Percentiles rank a stretch among this genome's conserved stretches.
phyloP scores from a whole-genome alignment of 2,113 vertebrate genomes.

The Melozone crissalis region DNA sequence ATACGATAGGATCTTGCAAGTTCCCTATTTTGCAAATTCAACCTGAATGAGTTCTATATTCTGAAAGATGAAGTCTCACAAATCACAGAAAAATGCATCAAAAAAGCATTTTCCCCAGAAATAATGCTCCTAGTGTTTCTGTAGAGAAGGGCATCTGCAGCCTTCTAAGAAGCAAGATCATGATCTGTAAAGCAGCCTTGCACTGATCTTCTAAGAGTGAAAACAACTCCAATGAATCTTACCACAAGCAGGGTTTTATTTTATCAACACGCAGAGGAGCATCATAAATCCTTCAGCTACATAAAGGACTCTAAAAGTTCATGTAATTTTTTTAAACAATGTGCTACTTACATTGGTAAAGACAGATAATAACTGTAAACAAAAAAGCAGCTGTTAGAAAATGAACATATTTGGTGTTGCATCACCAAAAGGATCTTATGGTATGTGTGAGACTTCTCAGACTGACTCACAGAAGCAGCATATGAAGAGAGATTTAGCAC shows the following conservation, averaged over 20 bases:
- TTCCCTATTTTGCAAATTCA: not conserved
- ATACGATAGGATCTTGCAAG: not conserved
- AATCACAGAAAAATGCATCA: not conserved
- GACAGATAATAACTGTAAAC: not conserved
- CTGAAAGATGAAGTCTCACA: not conserved
- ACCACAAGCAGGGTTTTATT: not conserved
- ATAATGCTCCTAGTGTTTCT: not conserved
- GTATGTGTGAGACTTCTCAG: not conserved
- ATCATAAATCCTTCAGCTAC: not conserved
- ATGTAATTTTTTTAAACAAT: not conserved
- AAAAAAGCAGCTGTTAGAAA: not conserved
- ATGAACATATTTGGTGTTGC: not conserved
- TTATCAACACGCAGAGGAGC: not conserved
- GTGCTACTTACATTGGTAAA: not conserved
- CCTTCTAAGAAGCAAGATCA: not conserved
- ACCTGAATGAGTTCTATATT: not conserved
- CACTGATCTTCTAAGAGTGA: not conserved
- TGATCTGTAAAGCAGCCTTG: not conserved
- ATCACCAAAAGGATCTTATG: not conserved
- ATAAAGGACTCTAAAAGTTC: not conserved
- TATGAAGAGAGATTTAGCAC: not conserved
- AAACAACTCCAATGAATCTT: not conserved
- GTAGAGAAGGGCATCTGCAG: not conserved
- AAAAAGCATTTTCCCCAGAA: not conserved
- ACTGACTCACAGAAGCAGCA: not conserved